phyloP scores from a whole-genome alignment of 1,140 invertebrate species.

The Dendroctonus valens region DNA sequence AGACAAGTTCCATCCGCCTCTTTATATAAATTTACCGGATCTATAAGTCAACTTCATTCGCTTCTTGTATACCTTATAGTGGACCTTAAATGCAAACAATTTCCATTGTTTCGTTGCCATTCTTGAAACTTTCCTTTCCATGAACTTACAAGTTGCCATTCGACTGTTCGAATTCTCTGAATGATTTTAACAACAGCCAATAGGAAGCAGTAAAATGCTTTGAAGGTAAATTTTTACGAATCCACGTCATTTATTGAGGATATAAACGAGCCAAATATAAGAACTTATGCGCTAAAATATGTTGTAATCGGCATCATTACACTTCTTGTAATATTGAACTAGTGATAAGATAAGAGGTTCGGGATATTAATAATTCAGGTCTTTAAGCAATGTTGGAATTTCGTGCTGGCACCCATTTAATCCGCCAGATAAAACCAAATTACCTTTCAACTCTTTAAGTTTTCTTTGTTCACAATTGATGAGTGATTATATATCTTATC shows the following conservation, averaged over 20 bases:
- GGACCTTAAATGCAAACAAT: too few relatives aligned
- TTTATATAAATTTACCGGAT: too few relatives aligned
- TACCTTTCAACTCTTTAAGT: constrained; percentile 9
- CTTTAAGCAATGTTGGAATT: constrained; percentile 15
- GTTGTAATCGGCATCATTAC: constrained; percentile 19
- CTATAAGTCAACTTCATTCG: too few relatives aligned
- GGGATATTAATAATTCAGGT: constrained; percentile 21
- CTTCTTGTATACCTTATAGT: too few relatives aligned
- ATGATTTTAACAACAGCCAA: too few relatives aligned
- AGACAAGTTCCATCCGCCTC: too few relatives aligned
- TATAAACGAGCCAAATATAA: constrained; percentile 7
- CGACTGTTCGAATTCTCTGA: too few relatives aligned
- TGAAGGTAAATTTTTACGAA: too few relatives aligned
- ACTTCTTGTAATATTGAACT: constrained; percentile 32
- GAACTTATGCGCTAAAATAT: constrained; percentile 20
- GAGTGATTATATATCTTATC: constrained; percentile 24
- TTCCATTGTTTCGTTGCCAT: too few relatives aligned
- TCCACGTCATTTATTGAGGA: constrained; percentile 3
- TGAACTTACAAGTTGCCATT: too few relatives aligned
- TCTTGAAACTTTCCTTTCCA: too few relatives aligned
- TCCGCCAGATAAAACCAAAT: constrained; percentile 20
- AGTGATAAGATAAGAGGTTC: constrained; percentile 27
- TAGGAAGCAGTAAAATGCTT: background rate
- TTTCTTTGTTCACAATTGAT: constrained; percentile 22
- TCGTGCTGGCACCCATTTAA: constrained; percentile 12